Conservation (phyloP, 2,113 vertebrate species). For the rabbit (Oryctolagus cuniculus) region mOryCun1.1 NC_091453.1:67923501-67924000, state of each 20-base stretch:
- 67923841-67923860: neutral
- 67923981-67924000: constrained; percentile 37
- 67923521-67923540: constrained; percentile 38
- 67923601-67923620: neutral
- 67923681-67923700: neutral
- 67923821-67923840: neutral
- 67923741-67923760: neutral
- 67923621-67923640: neutral
- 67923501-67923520: neutral
- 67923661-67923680: neutral
- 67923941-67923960: constrained; percentile 53
- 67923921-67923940: neutral
- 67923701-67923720: neutral
- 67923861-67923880: neutral
- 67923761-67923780: neutral
- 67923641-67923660: neutral
- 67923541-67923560: neutral
- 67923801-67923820: neutral
- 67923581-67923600: neutral
- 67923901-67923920: neutral
- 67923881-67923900: neutral
- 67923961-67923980: constrained; percentile 52
- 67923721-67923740: neutral
- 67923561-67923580: neutral
- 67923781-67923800: neutral